phyloP scores from a whole-genome alignment of 2,888 invertebrate genomes.

The Rugalucina vietnamica region DNA sequence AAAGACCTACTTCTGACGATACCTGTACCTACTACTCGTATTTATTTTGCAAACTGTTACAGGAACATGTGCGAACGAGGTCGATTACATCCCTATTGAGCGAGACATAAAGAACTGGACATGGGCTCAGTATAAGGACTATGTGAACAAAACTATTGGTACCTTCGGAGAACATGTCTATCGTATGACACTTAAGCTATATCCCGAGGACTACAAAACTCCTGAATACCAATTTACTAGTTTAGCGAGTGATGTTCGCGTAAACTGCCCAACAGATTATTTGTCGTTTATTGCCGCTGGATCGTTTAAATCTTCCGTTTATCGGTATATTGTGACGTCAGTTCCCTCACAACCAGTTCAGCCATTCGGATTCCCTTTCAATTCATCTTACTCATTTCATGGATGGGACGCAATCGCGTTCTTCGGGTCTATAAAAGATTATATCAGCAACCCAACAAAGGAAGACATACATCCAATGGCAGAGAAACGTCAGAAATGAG shows the following conservation, averaged over 20 bases:
- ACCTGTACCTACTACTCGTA: too few species aligned
- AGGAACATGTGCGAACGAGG: conserved; percentile 78
- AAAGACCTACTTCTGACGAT: too few species aligned
- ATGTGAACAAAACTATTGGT: conserved; percentile 70
- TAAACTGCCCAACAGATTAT: conserved; percentile 74
- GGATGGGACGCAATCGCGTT: conserved; percentile 75
- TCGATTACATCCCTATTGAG: conserved; percentile 70
- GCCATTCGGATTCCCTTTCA: conserved; percentile 53
- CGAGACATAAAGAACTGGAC: conserved; percentile 69
- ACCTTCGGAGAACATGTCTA: conserved; percentile 70
- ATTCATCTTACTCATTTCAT: conserved; percentile 71
- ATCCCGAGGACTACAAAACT: conserved; percentile 58
- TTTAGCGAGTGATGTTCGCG: conserved; percentile 78
- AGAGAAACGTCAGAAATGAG: conserved; percentile 66
- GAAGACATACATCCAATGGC: conserved; percentile 66
- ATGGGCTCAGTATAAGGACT: conserved; percentile 73
- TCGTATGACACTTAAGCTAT: conserved; percentile 62
- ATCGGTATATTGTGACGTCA: conserved; percentile 74
- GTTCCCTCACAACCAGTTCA: conserved; percentile 71
- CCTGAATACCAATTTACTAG: conserved; percentile 76
- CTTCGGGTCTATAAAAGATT: conserved; percentile 66
- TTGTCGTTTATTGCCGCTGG: conserved; percentile 60
- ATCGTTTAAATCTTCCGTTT: conserved; percentile 67
- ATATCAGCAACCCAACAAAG: conserved; percentile 57
- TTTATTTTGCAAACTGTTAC: too few species aligned